Conservation (phyloP, 2,113 vertebrate genomes). For the Monarcha castaneiventris region DNA sequence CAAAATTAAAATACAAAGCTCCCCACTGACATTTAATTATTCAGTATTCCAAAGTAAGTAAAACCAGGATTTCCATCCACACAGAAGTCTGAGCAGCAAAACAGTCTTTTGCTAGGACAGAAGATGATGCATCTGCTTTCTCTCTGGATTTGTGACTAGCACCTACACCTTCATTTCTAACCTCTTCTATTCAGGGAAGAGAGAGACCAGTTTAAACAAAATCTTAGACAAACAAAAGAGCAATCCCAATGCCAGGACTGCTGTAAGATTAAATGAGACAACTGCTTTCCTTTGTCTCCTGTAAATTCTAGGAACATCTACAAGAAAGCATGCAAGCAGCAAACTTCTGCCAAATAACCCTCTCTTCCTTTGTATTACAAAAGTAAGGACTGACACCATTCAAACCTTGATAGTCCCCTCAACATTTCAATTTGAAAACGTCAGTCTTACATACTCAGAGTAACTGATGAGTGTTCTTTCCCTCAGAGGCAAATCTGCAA, state of each 20-base stretch:
- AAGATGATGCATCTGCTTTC: not conserved
- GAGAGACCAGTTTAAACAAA: not conserved
- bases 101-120: not conserved
- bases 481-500: not conserved
- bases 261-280: not conserved
- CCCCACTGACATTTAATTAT: not conserved
- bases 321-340: not conserved
- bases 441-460: not conserved
- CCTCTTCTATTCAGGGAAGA: not conserved
- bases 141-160: not conserved
- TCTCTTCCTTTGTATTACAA: not conserved
- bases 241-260: not conserved
- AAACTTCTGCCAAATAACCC: not conserved
- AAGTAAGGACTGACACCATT: not conserved
- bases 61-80: not conserved
- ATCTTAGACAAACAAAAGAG: not conserved
- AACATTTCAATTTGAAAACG: not conserved
- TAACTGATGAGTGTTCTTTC: not conserved
- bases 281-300: not conserved
- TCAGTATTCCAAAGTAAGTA: not conserved
- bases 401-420: not conserved
- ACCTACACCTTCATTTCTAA: not conserved
- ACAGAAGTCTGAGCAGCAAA: not conserved
- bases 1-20: slow-evolving; percentile 4
- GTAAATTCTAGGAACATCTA: not conserved